A percentile compares a stretch with the other conserved stretches of the same genome.
Conservation (phyloP, 2,113 vertebrate genomes). For the Anser brachyrhynchus region DNA sequence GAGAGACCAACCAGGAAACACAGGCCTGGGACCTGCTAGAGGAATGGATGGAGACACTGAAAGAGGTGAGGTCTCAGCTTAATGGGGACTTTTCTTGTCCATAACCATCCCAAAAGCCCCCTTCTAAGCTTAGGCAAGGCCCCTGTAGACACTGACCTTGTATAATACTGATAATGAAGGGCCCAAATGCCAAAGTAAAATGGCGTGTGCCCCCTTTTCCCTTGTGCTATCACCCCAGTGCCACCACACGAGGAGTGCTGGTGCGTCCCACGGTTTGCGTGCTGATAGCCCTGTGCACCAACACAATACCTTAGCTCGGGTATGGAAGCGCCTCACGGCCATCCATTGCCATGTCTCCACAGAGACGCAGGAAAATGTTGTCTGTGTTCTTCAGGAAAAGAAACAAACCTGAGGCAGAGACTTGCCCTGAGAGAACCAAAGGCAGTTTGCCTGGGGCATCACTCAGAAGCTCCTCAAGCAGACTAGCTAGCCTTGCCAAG, state of each 20-base stretch:
- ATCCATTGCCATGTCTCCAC: accelerated
- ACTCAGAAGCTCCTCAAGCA: background rate
- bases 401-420: constrained; percentile 21
- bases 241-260: background rate
- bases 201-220: background rate
- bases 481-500: background rate
- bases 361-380: background rate
- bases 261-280: accelerated
- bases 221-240: background rate
- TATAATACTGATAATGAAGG: background rate
- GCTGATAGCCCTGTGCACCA: background rate
- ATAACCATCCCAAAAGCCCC: background rate
- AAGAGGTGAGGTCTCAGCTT: background rate
- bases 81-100: background rate
- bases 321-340: background rate
- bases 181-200: background rate
- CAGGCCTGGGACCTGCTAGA: background rate
- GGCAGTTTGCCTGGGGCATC: background rate
- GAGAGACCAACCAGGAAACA: background rate
- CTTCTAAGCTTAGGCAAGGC: background rate
- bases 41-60: background rate
- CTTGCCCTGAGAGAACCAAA: background rate
- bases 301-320: background rate
- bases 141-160: background rate
- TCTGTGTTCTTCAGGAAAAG: background rate